These are phyloP conservation scores for Entelurus aequoreus DNA, from an alignment of 2,113 vertebrate species.

Conservation along the genomic window DNA sequence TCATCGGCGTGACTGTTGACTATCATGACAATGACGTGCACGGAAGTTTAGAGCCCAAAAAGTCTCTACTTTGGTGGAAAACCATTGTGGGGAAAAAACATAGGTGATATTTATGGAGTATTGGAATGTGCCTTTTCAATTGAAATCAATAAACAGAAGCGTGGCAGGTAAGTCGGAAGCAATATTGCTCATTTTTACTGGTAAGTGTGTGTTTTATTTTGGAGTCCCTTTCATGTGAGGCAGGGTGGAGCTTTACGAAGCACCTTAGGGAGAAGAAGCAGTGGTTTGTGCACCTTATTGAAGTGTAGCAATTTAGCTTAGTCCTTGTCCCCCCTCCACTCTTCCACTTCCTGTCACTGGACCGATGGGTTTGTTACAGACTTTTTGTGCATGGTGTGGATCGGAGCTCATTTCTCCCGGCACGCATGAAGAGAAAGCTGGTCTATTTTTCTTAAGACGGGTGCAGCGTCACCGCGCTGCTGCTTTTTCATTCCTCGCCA, in stretches of 20 bases:
- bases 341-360: constrained; percentile 2
- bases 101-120: constrained; percentile 20
- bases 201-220: constrained; percentile 34
- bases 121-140: constrained; percentile 58
- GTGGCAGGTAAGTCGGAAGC: constrained; percentile 23
- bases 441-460: constrained; percentile 24
- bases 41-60: constrained; percentile 21
- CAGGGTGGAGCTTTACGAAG: constrained; percentile 50
- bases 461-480: constrained; percentile 11
- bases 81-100: not conserved
- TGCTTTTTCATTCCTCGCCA: not conserved
- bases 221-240: constrained; percentile 42
- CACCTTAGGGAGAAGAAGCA: constrained; percentile 73
- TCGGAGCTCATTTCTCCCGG: not conserved
- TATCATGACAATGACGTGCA: constrained; percentile 23
- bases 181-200: constrained; percentile 27
- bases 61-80: not conserved
- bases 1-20: constrained; percentile 56
- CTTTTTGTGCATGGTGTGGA: not conserved
- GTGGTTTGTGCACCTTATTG: constrained; percentile 68
- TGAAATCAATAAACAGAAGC: constrained; percentile 28
- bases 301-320: constrained; percentile 53
- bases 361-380: not conserved
- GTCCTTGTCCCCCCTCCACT: not conserved
- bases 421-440: not conserved